These are phyloP conservation scores for Spheniscus humboldti DNA, from an alignment of 2,797 vertebrate genomes.

Conservation along the genomic window DNA sequence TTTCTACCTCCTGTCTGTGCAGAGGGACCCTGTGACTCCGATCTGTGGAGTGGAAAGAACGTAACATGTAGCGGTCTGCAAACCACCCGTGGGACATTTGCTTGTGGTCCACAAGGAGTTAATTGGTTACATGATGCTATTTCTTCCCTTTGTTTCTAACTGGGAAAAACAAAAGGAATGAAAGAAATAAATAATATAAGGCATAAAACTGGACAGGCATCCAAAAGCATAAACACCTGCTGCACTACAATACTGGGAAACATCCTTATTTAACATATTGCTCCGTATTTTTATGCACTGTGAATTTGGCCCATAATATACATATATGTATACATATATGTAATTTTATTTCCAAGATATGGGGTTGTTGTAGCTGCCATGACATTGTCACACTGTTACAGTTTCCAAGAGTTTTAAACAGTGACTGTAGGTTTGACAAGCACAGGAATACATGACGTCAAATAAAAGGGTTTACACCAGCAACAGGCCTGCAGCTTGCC, in stretches of 20 bases:
- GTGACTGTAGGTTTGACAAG: neutral
- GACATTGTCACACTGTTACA: neutral
- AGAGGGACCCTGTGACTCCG: neutral
- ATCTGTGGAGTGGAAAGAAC: neutral
- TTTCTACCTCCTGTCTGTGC: neutral
- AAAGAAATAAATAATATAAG: neutral
- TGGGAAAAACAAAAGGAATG: neutral
- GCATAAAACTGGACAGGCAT: neutral
- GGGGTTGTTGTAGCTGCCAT: neutral
- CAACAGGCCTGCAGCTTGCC: neutral
- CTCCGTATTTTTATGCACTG: neutral
- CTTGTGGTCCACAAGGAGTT: neutral
- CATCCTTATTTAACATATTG: neutral
- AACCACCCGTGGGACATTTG: neutral
- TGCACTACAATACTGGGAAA: neutral
- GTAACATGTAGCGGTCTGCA: neutral
- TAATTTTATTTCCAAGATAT: neutral
- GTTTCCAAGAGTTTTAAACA: neutral
- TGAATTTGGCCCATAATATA: neutral
- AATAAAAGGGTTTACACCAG: neutral
- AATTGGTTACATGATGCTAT: neutral
- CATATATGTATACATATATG: too few relatives aligned
- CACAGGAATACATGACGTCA: rapidly evolving
- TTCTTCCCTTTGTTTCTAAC: neutral
- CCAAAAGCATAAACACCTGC: neutral